Conservation (phyloP, 1,140 invertebrate genomes). For the Pantala flavescens region DNA sequence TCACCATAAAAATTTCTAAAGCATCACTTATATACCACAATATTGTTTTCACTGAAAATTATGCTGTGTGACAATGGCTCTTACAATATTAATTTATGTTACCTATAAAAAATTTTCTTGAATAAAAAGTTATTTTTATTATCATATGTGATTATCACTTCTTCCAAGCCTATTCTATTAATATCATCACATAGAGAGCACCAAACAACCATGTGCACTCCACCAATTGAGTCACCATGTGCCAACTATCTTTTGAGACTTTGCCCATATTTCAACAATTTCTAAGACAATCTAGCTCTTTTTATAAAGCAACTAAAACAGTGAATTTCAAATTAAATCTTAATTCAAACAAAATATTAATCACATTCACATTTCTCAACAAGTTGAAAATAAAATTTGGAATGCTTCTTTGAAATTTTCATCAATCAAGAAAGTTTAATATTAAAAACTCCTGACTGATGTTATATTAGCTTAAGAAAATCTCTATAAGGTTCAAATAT, state of each 20-base stretch:
- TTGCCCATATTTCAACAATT: background rate
- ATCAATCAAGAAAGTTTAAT: no score
- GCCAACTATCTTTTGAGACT: background rate
- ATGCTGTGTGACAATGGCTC: background rate
- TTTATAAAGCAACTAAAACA: no score
- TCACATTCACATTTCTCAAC: no score
- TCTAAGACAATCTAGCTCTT: no score
- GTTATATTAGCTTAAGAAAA: no score
- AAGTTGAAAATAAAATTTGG: no score
- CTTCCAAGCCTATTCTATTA: background rate
- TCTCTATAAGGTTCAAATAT: no score
- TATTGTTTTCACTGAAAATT: background rate
- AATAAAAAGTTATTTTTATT: background rate
- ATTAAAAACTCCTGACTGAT: no score
- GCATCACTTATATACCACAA: background rate
- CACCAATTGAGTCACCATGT: background rate
- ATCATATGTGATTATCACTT: constrained; percentile 3
- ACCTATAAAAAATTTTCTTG: background rate
- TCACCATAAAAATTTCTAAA: background rate
- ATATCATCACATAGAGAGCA: constrained; percentile 9
- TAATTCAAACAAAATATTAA: no score
- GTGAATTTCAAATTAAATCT: no score
- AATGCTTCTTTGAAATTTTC: no score
- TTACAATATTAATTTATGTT: background rate
- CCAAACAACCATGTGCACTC: background rate